Evolutionary conservation across 2,797 vertebrate genomes (phyloP).

Genomic region (Tolypeutes matacus): DNA sequence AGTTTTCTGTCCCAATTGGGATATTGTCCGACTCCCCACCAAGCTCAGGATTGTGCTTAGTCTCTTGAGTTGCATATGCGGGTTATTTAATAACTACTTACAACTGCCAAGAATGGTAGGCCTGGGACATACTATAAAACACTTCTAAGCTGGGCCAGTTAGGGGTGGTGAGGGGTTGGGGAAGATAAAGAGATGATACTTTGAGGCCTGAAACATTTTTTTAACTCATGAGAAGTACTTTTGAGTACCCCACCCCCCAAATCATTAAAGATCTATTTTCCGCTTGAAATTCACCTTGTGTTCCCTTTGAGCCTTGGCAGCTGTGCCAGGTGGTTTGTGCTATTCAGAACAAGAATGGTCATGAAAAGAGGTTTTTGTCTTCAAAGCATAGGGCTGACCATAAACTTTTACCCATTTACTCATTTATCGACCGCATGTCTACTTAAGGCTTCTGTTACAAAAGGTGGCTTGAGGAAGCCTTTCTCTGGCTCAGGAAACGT

Average conservation of each 20-base stretch:
- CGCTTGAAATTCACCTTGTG: background rate
- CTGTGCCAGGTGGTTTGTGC: background rate
- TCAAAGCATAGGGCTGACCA: background rate
- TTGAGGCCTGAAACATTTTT: conserved; percentile 24
- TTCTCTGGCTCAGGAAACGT: background rate
- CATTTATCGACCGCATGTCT: conserved; percentile 14
- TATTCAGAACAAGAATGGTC: background rate
- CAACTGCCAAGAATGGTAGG: background rate
- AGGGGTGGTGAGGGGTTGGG: background rate
- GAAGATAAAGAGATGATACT: background rate
- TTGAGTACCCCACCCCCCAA: background rate
- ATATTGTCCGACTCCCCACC: background rate
- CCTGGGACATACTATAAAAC: background rate
- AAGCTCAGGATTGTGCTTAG: background rate
- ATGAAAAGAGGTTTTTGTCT: conserved; percentile 18
- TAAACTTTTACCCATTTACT: background rate
- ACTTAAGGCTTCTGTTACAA: background rate
- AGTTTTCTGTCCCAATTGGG: background rate
- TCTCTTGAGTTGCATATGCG: background rate
- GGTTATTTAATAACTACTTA: background rate
- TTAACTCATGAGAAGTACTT: background rate
- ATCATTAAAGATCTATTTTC: background rate
- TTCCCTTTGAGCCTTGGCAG: background rate
- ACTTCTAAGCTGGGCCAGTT: background rate
- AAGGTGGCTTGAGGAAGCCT: background rate